phyloP scores from a whole-genome alignment of 30 jellyfish, hydroid and myxozoan genomes.

The Mastigias papua region DNA sequence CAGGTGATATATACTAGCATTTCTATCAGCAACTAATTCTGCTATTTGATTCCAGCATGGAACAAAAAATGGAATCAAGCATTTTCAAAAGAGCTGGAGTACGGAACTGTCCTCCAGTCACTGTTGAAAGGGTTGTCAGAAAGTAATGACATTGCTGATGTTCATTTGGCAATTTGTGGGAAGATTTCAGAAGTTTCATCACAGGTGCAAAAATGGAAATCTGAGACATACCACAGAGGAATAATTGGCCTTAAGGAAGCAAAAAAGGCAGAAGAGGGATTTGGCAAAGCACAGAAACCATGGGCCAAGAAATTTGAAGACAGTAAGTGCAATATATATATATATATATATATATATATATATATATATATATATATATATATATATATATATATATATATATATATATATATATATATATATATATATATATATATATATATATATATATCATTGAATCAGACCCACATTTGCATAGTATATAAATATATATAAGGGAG shows the following conservation, averaged over 20 bases:
- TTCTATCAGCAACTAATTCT: too few species aligned
- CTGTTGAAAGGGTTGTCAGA: slow-evolving; percentile 68
- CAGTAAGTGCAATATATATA: slow-evolving; percentile 34
- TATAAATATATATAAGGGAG: too few species aligned
- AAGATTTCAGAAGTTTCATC: slow-evolving; percentile 60
- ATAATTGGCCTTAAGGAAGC: slow-evolving; percentile 82
- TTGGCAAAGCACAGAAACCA: slow-evolving; percentile 89
- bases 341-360: too few species aligned
- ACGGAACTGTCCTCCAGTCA: slow-evolving; percentile 64
- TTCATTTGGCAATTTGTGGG: slow-evolving; percentile 76
- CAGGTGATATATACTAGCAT: too few species aligned
- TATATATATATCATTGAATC: too few species aligned
- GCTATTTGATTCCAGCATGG: slow-evolving; percentile 67
- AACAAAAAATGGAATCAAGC: slow-evolving; percentile 79
- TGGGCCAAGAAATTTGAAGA: slow-evolving; percentile 84
- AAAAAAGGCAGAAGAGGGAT: slow-evolving; percentile 89
- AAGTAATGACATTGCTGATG: slow-evolving; percentile 75
- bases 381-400: too few species aligned
- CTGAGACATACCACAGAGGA: slow-evolving; percentile 70
- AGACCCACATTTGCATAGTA: too few species aligned
- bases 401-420: too few species aligned
- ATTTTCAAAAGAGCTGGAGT: slow-evolving; percentile 77
- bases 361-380: too few species aligned
- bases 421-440: too few species aligned
- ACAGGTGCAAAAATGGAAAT: slow-evolving; percentile 61